These are phyloP conservation scores for Damaliscus lunatus DNA, from an alignment of 2,113 vertebrate species.

Conservation along the genomic window DNA sequence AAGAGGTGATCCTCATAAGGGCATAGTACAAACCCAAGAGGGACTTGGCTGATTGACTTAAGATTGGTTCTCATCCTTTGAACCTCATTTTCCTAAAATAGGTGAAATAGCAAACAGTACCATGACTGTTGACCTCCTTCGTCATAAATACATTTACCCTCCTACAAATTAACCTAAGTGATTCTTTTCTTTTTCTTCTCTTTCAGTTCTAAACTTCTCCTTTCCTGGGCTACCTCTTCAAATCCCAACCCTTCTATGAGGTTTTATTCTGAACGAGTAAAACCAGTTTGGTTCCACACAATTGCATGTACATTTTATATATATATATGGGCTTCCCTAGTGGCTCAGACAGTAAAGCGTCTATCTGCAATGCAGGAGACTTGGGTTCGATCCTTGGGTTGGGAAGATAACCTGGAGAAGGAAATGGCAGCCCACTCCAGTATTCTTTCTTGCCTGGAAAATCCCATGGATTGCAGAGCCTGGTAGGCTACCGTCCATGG, in stretches of 20 bases:
- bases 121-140: background rate
- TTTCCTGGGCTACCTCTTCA: background rate
- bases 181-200: background rate
- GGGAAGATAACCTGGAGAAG: no score
- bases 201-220: background rate
- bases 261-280: background rate
- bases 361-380: no score
- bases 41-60: background rate
- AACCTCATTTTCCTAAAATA: background rate
- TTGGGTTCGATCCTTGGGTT: no score
- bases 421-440: no score
- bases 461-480: no score
- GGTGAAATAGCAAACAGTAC: background rate
- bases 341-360: fast-evolving
- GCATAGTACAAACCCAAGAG: background rate
- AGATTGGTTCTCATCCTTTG: background rate
- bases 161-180: background rate
- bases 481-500: no score
- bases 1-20: background rate
- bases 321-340: no score
- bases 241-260: background rate
- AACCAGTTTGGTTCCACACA: background rate
- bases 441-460: no score
- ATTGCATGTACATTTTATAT: background rate
- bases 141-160: background rate